A percentile compares a stretch with the other conserved stretches of the same genome.
Evolutionary conservation across 2,113 vertebrate genomes (phyloP).

Genomic region (Mandrillus leucophaeus): DNA sequence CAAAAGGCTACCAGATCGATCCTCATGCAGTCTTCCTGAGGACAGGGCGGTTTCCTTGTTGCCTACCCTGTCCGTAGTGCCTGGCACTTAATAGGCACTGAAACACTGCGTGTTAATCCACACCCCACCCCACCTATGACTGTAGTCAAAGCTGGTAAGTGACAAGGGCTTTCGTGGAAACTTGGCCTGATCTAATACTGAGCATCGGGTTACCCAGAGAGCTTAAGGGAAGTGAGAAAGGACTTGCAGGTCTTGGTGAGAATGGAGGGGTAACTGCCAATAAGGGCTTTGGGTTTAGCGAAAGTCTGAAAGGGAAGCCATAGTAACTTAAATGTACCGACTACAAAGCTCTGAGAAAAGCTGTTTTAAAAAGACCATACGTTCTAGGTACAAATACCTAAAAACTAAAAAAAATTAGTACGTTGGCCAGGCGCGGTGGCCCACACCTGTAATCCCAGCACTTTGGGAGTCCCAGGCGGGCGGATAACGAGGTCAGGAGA

Average conservation of each 20-base stretch:
- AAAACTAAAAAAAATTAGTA: not conserved
- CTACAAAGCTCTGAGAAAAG: not conserved
- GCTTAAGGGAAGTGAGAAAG: not conserved
- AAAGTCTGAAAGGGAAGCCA: not conserved
- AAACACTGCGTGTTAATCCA: not conserved
- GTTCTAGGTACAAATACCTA: not conserved
- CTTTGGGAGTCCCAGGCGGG: too few relatives aligned
- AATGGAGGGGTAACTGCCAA: not conserved
- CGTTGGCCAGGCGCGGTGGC: too few relatives aligned
- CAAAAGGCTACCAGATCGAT: too few relatives aligned
- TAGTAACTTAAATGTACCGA: not conserved
- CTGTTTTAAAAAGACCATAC: not conserved
- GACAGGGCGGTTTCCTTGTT: not conserved
- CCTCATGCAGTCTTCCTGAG: not conserved
- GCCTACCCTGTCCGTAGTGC: accelerated
- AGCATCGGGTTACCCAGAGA: not conserved
- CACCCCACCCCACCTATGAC: not conserved
- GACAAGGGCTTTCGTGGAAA: not conserved
- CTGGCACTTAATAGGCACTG: not conserved
- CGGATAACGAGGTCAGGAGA: too few relatives aligned
- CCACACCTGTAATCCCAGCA: too few relatives aligned
- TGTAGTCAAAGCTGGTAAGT: not conserved
- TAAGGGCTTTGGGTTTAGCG: accelerated
- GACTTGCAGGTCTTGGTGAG: not conserved
- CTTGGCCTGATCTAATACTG: not conserved